A percentile compares a stretch with the other conserved stretches of the same genome.
Conservation (phyloP, 2,888 invertebrate species). For the Neoitamus cyanurus region DNA sequence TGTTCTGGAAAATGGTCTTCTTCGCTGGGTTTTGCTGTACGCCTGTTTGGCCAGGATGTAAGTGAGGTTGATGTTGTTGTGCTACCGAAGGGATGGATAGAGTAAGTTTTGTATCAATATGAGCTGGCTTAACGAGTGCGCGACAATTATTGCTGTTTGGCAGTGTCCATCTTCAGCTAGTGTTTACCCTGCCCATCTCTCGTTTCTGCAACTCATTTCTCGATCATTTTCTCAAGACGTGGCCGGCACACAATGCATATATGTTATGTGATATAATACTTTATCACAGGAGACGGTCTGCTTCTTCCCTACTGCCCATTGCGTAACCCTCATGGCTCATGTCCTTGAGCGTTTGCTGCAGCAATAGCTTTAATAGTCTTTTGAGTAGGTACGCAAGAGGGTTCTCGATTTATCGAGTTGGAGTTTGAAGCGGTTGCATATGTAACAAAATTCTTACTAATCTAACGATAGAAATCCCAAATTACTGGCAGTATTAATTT, state of each 20-base stretch:
- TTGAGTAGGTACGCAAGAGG: no score
- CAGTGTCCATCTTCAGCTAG: neutral
- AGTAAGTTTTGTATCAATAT: conserved; percentile 22
- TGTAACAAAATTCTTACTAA: no score
- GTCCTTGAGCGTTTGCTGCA: neutral
- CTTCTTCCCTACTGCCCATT: neutral
- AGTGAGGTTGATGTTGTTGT: neutral
- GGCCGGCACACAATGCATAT: neutral
- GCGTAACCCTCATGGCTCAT: neutral
- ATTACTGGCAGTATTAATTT: neutral
- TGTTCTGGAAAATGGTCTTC: conserved; percentile 41
- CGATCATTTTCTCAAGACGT: neutral
- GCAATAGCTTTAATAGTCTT: neutral
- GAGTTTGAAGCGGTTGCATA: neutral
- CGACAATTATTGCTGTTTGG: conserved; percentile 20
- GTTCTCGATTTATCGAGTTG: neutral
- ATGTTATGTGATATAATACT: neutral
- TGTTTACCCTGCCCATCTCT: neutral
- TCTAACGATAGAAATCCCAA: no score
- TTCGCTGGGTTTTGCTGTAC: neutral
- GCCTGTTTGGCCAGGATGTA: neutral
- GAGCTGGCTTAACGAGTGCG: neutral
- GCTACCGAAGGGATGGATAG: neutral
- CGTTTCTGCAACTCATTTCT: neutral
- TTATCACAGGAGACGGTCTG: neutral